Base-by-base conservation (phyloP, 2,888 invertebrate species). In the Apamea crenata region DNA sequence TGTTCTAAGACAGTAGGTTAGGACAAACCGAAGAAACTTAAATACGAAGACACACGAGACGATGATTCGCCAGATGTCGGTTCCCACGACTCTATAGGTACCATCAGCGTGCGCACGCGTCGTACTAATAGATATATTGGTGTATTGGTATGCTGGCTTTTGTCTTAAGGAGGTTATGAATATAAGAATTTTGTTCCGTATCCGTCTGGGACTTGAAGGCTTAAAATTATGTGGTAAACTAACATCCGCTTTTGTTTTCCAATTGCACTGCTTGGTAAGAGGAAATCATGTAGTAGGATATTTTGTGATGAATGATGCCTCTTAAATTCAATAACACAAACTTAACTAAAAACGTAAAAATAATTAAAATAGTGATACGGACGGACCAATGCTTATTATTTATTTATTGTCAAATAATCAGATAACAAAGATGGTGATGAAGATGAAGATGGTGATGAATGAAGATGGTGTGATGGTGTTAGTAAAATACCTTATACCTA, bases 21-120 rank as follows among this genome's bases (percentile, higher is more conserved):
- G n/a, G 1, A 75, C 32, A 73, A 70, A 74, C 76, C 77, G 72
- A 82, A 83, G 86, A 89, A 88, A 84, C 73, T 74, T 79, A 61
- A 63, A 29, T 59, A 67, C 40, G 50, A n/a, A 68, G 32, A 25
- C n/a, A 29, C 36, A 59, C 67, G 63, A 76, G 53, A 67, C 72
- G 76, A 78, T 87, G 80, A 82, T 71, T 83, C 67, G 81, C 66
- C 68, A 69, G 40, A 44, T 65, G 77, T 82, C 36, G 78, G 80
- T 92, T 92, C 91, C 86, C 91, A 91, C 90, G 89, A 73, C 66
- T 72, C 53, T 70, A 32, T 70, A 81, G 6, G 32, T 65, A 72
- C 86, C 76, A 59, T 70, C 73, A 73, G 67, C 66, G 25, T 67
- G 72, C 56, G 78, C 32, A 69, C 72, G 70, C 68, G 63, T 72